phyloP scores from a whole-genome alignment of 35 echinoderm and acorn worm species.

The Chiridota heheva region DNA sequence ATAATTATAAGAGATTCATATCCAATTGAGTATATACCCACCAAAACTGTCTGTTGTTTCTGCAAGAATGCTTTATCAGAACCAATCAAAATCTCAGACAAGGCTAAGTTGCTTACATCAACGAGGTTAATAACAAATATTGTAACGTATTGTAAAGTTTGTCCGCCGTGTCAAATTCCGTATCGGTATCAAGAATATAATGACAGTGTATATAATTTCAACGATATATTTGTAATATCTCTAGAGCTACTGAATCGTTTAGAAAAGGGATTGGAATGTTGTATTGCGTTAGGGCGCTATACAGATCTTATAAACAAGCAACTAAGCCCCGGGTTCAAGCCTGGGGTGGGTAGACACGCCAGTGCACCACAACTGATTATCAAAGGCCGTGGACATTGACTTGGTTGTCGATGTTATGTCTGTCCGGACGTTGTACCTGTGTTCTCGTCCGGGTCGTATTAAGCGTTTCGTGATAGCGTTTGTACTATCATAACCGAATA shows the following conservation, averaged over 20 bases:
- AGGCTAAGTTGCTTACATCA: not conserved
- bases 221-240: not conserved
- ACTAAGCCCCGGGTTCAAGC: no score
- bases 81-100: constrained; percentile 5
- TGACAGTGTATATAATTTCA: constrained; percentile 11
- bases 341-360: no score
- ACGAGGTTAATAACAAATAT: not conserved
- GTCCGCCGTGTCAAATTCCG: not conserved
- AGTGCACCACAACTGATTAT: no score
- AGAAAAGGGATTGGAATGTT: not conserved
- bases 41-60: no score
- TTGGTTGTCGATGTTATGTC: no score
- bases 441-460: no score
- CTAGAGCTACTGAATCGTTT: not conserved
- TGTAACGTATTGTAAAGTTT: constrained; percentile 15
- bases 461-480: no score
- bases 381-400: no score
- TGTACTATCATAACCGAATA: no score
- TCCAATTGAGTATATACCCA: constrained; percentile 1
- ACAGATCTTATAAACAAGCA: not conserved
- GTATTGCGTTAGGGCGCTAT: not conserved
- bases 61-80: not conserved
- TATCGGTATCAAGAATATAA: not conserved
- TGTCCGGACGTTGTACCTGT: no score
- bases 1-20: not conserved